Evolutionary conservation across 2,113 vertebrate species (phyloP).

Genomic region (Vidua macroura): DNA sequence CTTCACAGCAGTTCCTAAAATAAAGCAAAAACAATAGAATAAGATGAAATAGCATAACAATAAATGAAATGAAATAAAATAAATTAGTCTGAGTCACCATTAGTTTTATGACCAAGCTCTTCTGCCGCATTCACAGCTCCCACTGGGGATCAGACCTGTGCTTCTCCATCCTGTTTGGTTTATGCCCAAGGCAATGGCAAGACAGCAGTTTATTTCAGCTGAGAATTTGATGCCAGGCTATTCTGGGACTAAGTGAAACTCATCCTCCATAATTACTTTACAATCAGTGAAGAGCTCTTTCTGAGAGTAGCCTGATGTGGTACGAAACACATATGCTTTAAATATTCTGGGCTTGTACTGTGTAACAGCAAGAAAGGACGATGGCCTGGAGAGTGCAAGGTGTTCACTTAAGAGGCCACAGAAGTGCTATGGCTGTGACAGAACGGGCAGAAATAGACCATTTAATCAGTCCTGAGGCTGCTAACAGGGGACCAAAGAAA

Average conservation of each 20-base stretch:
- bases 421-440: not conserved
- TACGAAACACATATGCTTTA: not conserved
- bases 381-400: not conserved
- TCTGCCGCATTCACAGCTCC: not conserved
- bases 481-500: not conserved
- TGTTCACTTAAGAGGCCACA: not conserved
- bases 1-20: not conserved
- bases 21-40: not conserved
- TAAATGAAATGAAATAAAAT: not conserved
- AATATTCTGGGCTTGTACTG: not conserved
- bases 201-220: not conserved
- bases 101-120: not conserved
- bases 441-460: fast-evolving
- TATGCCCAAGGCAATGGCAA: not conserved
- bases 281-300: not conserved
- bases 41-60: not conserved
- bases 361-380: not conserved
- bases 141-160: not conserved
- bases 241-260: not conserved
- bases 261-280: not conserved
- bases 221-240: not conserved
- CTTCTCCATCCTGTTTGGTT: not conserved
- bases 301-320: not conserved
- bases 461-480: not conserved
- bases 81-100: not conserved